A percentile compares a stretch with the other conserved stretches of the same genome.
Conservation (phyloP, 2,888 invertebrate species). For the Drosophila prostipennis region DNA sequence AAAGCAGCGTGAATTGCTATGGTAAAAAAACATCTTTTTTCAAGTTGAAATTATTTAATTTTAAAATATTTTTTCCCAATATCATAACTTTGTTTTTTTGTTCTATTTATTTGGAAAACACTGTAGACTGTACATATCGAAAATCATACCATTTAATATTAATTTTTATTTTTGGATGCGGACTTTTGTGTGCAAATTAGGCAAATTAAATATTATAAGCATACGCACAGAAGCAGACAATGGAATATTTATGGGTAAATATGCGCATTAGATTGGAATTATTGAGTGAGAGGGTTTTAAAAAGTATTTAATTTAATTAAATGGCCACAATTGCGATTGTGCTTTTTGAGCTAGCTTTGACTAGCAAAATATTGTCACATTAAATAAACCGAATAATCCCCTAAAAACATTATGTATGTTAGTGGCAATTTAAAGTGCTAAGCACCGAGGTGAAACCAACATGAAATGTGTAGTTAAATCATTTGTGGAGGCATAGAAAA, state of each 20-base stretch:
- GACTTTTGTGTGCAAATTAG: constrained; percentile 18
- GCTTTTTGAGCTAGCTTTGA: constrained; percentile 4
- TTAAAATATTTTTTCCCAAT: not conserved
- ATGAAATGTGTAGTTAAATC: not conserved
- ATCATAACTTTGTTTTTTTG: too few species aligned
- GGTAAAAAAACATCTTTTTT: not conserved
- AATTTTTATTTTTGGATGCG: not conserved
- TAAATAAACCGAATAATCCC: constrained; percentile 28
- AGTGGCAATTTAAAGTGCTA: constrained; percentile 2
- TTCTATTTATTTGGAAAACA: not conserved
- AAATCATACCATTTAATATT: constrained; percentile 4
- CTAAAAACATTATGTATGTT: constrained; percentile 12
- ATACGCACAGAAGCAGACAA: constrained; percentile 10
- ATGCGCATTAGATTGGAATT: constrained; percentile 24
- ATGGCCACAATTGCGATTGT: constrained; percentile 21
- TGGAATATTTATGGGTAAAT: constrained; percentile 28
- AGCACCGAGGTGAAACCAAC: not conserved
- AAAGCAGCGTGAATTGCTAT: not conserved
- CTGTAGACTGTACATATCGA: not conserved
- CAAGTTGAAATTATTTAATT: constrained; percentile 1
- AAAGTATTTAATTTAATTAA: constrained; percentile 38
- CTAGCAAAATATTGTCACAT: constrained; percentile 11
- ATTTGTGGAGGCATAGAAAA: not conserved
- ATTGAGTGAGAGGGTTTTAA: constrained; percentile 7
- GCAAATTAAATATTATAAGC: constrained; percentile 30